Conservation (phyloP, 2,797 vertebrate genomes). For the Trachops cirrhosus region DNA sequence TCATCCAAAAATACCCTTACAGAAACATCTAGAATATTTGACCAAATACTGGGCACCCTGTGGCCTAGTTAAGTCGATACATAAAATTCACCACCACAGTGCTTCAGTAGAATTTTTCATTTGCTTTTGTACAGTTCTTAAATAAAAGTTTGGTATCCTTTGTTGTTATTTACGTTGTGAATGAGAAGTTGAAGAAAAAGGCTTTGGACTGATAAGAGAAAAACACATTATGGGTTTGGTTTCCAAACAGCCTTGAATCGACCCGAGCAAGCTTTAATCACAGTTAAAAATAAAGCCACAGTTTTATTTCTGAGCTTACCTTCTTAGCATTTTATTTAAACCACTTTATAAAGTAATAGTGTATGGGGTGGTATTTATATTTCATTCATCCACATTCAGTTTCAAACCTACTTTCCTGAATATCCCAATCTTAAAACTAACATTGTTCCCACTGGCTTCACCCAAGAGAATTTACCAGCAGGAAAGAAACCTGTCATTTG, state of each 20-base stretch:
- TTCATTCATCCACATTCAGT: background rate
- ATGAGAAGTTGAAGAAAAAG: constrained; percentile 11
- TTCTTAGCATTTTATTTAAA: constrained; percentile 41
- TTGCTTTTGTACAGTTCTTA: constrained; percentile 57
- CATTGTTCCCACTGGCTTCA: background rate
- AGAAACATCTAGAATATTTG: constrained; percentile 14
- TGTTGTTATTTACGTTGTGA: constrained; percentile 44
- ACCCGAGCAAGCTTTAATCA: background rate
- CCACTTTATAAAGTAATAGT: constrained; percentile 16
- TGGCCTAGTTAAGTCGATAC: background rate
- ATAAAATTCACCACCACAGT: background rate
- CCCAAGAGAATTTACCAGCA: background rate
- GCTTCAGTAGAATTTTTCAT: background rate
- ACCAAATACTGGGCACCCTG: background rate
- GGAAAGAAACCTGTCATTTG: background rate
- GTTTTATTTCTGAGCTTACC: constrained; percentile 28
- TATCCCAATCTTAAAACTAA: constrained; percentile 19
- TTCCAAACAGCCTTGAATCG: background rate
- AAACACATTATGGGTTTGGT: background rate
- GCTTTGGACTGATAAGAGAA: background rate
- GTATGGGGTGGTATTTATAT: background rate
- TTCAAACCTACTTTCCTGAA: constrained; percentile 38
- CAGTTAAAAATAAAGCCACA: constrained; percentile 13
- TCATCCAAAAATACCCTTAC: background rate
- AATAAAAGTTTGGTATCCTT: constrained; percentile 57